Base-by-base conservation (phyloP, 2,113 vertebrate genomes). In the Sinocyclocheilus anophthalmus region DNA sequence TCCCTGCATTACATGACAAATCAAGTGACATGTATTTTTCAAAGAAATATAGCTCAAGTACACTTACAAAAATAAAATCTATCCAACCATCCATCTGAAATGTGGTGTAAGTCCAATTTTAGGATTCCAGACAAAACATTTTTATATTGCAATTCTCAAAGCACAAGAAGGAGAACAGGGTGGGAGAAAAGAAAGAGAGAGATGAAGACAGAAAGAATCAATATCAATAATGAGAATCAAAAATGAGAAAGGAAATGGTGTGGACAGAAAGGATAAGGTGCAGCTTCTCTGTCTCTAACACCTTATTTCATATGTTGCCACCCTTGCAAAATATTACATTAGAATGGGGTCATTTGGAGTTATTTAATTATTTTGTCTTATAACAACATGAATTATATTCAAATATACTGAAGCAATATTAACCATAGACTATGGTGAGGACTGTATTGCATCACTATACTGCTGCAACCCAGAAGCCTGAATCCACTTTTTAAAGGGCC, bases 141-240 rank as follows among this genome's bases (percentile, higher is more conserved):
- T 30, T 20, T 24, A 73, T 26, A 26, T n/a, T 59, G 37, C 8
- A 45, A 48, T n/a, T 79, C n/a, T 24, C 26, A 70, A 79, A 55
- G n/a, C n/a, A 63, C 59, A 30, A 59, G 10, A 50, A 45, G 3
- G n/a, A 33, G 8, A 26, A 72, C 14, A 55, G 53, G 24, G 55
- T 4, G 4, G 11, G 1, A 63, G 13, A 11, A 73, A 20, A 50
- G 8, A 75, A 63, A 79, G 63, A 87, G 67, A 87, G 67, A 87
- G 80, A 86, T 50, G 72, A 87, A 10, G 61, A 14, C 12, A 37
- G 48, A n/a, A 61, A 67, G 4, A 67, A 48, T 45, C 55, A 75
- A 65, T 39, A 87, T 24, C 22, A 42, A 83, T 84, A 89, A 48
- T 30, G 63, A 79, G 20, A 42, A 50, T 76, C 72, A 45, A 76